Percentiles rank a stretch among this genome's conserved stretches.
phyloP scores from a whole-genome alignment of 2,888 invertebrate genomes.

The Cenopis cana region DNA sequence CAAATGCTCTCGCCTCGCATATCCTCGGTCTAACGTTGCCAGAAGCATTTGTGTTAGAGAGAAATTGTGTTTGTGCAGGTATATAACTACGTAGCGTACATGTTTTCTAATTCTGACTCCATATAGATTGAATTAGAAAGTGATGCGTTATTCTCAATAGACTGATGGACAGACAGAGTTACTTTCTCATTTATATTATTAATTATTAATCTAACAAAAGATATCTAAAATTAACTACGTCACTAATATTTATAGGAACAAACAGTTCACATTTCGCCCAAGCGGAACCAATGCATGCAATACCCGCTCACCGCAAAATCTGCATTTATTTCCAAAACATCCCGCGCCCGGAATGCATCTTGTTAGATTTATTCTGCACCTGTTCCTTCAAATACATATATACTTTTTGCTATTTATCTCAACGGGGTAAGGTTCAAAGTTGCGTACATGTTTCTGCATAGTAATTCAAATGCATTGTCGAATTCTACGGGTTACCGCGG shows the following conservation, averaged over 20 bases:
- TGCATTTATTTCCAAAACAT: not conserved
- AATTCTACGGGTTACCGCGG: slow-evolving; percentile 10
- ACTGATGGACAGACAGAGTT: no score
- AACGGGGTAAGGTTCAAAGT: slow-evolving; percentile 6
- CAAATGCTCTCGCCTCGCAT: slow-evolving; percentile 26
- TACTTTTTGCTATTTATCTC: not conserved
- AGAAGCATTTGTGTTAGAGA: slow-evolving; percentile 1
- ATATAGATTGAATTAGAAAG: no score
- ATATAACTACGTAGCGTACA: no score
- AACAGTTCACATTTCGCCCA: not conserved
- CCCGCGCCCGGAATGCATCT: not conserved
- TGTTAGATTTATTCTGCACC: slow-evolving; percentile 1
- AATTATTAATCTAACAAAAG: no score
- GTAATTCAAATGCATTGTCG: slow-evolving; percentile 22
- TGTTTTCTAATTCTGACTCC: no score
- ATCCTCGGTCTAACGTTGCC: not conserved
- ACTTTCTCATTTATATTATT: no score
- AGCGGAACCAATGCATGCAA: not conserved
- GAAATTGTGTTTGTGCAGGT: not conserved
- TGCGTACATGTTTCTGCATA: not conserved
- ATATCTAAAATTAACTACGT: not conserved
- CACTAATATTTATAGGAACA: not conserved
- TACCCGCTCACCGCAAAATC: not conserved
- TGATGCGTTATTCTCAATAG: no score
- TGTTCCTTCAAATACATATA: not conserved